These are phyloP conservation scores for Drosophila kepulauana DNA, from an alignment of 1,140 invertebrate genomes.

Conservation along the genomic window DNA sequence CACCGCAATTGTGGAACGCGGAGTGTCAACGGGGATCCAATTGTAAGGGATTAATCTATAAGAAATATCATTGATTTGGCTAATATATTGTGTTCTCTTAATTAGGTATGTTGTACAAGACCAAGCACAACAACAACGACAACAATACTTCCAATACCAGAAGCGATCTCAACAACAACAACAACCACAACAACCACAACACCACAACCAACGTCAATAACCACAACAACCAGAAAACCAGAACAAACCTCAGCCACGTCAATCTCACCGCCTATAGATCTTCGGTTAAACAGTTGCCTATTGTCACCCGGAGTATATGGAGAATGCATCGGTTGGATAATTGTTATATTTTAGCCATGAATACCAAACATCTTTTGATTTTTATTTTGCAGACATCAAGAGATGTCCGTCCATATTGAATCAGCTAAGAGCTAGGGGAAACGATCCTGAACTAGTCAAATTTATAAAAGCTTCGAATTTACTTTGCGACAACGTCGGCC, in stretches of 20 bases:
- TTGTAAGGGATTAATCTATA: conserved; percentile 58
- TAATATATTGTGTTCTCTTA: conserved; percentile 27
- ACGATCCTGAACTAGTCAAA: conserved; percentile 53
- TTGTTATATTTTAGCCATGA: no score
- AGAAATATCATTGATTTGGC: neutral
- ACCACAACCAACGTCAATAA: conserved; percentile 23
- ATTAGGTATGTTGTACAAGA: conserved; percentile 73
- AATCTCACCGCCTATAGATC: neutral
- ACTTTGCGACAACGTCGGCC: conserved; percentile 57
- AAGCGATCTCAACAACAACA: neutral
- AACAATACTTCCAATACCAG: conserved; percentile 35
- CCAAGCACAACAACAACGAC: conserved; percentile 45
- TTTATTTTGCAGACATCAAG: conserved; percentile 51
- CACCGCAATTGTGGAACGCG: conserved; percentile 75
- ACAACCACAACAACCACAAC: conserved; percentile 35
- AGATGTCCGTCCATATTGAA: conserved; percentile 56
- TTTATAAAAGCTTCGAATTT: conserved; percentile 68
- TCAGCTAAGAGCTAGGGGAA: conserved; percentile 52
- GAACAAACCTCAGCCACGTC: neutral
- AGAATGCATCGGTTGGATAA: no score
- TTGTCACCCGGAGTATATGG: no score
- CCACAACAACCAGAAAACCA: conserved; percentile 51
- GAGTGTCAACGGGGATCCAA: conserved; percentile 70
- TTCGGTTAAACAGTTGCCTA: neutral
- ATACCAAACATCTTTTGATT: no score